Base-by-base conservation (phyloP, 1,140 invertebrate genomes). In the Hormaphis cornu region DNA sequence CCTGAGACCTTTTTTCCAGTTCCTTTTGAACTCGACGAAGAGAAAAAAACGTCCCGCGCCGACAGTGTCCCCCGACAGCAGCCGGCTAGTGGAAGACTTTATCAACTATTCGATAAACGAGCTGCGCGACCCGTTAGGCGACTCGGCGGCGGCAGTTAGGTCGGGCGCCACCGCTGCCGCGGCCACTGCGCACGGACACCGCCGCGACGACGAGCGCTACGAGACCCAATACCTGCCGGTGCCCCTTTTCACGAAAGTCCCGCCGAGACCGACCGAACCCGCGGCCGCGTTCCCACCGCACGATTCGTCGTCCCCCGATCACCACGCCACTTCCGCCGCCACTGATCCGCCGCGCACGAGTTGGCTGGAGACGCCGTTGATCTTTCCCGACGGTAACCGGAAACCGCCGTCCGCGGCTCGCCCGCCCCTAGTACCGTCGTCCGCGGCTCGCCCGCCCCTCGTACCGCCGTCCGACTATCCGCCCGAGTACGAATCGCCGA, bases 171-270 rank as follows among this genome's bases (percentile, higher is more conserved):
- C n/a, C n/a, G n/a, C n/a, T n/a, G n/a, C n/a, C n/a, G n/a, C n/a
- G n/a, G n/a, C n/a, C n/a, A n/a, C n/a, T n/a, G n/a, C n/a, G n/a
- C n/a, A n/a, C n/a, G n/a, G n/a, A n/a, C n/a, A n/a, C n/a, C n/a
- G n/a, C n/a, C n/a, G n/a, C n/a, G n/a, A n/a, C n/a, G n/a, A n/a
- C n/a, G n/a, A n/a, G n/a, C n/a, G n/a, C n/a, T 14, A 42, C 6
- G 61, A 66, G 8, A 66, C n/a, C 4, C 61, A 66, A 35, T 66
- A 66, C 20, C 35, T 66, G 14, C 61, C 61, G 3, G 61, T 66
- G 12, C 28, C 30, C 1, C 12, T 50, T 35, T 50, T 30, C 16
- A 50, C 44, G 1, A 66, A 50, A 22, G 12, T 46, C 12, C 16
- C 33, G 14, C 6, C 6, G 14, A 10, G 12, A 46, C 33, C 48